phyloP scores from a whole-genome alignment of 2,888 invertebrate genomes.

The Hyposoter dolosus region DNA sequence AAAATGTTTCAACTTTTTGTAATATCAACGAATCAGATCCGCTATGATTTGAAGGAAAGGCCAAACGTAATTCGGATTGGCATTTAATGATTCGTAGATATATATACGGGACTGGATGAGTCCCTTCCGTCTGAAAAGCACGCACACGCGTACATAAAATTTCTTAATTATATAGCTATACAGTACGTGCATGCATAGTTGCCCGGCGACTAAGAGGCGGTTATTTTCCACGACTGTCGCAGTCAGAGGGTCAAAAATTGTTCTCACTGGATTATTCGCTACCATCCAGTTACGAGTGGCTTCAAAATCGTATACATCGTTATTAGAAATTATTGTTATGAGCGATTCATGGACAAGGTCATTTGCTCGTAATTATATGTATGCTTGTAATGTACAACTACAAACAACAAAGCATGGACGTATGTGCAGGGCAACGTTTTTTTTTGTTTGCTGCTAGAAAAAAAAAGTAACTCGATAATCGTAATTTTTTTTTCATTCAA shows the following conservation, averaged over 20 bases:
- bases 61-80: neutral
- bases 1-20: neutral
- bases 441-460: neutral
- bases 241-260: constrained; percentile 16
- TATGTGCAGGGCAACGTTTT: too few species aligned
- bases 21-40: neutral
- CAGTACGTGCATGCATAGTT: neutral
- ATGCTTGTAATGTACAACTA: constrained; percentile 1
- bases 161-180: constrained; percentile 3
- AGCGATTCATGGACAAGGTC: constrained; percentile 27
- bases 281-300: constrained; percentile 52
- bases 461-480: neutral
- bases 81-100: neutral
- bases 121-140: constrained; percentile 57
- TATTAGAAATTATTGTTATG: neutral
- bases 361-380: constrained; percentile 4
- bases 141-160: neutral
- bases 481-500: neutral
- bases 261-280: constrained; percentile 46
- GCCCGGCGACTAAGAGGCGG: neutral
- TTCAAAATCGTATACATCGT: constrained; percentile 7
- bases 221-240: constrained; percentile 59
- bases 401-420: too few species aligned
- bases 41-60: neutral
- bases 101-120: constrained; percentile 33